Percentiles rank a stretch among this genome's conserved stretches.
phyloP scores from a whole-genome alignment of 2,888 invertebrate genomes.

The Watsonalla binaria region DNA sequence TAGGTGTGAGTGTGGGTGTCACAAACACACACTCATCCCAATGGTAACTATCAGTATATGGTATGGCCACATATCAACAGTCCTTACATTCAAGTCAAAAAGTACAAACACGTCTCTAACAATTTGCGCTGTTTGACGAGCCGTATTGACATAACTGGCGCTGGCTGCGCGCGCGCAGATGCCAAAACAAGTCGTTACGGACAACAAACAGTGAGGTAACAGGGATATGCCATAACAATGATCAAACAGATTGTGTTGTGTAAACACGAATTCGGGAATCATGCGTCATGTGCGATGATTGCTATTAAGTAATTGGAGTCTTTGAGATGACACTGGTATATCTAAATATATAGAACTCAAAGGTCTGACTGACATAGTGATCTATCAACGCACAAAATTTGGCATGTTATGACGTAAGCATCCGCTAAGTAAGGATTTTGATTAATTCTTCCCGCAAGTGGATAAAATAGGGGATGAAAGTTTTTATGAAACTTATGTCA shows the following conservation, averaged over 20 bases:
- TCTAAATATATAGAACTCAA: too few relatives aligned
- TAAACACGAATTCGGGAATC: constrained; percentile 5
- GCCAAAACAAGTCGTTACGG: constrained; percentile 49
- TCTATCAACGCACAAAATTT: too few relatives aligned
- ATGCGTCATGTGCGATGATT: neutral
- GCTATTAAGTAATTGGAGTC: neutral
- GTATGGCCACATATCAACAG: too few relatives aligned
- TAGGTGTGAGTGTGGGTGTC: too few relatives aligned
- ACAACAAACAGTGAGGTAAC: constrained; percentile 45
- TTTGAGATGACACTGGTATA: neutral
- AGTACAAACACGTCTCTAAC: neutral
- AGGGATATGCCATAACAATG: constrained; percentile 28
- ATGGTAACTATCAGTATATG: too few relatives aligned
- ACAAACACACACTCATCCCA: too few relatives aligned
- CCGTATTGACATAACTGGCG: constrained; percentile 54
- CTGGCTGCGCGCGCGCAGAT: constrained; percentile 31
- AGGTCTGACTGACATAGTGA: too few relatives aligned
- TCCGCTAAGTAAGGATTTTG: too few relatives aligned
- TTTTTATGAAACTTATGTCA: too few relatives aligned
- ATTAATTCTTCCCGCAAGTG: too few relatives aligned
- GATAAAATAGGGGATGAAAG: too few relatives aligned
- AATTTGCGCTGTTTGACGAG: constrained; percentile 22
- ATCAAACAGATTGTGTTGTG: constrained; percentile 14
- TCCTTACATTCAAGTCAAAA: neutral
- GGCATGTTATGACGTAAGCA: too few relatives aligned